phyloP scores from a whole-genome alignment of 2,113 vertebrate genomes.

The Pteropus alecto region DNA sequence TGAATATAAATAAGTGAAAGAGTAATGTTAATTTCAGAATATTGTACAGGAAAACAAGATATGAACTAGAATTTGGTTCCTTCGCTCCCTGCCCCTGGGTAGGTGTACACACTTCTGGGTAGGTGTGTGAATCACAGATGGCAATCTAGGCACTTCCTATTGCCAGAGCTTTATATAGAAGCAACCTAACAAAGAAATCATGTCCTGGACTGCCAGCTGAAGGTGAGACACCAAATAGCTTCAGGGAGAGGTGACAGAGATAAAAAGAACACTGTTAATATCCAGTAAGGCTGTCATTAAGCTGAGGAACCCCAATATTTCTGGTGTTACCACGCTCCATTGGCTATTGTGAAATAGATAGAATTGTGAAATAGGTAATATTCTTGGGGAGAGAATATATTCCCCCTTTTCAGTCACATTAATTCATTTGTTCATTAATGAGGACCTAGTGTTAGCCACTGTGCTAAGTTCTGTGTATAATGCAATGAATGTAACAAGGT shows the following conservation, averaged over 20 bases:
- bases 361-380: not conserved
- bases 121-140: constrained; percentile 54
- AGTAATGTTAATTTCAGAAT: not conserved
- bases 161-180: constrained; percentile 71
- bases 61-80: constrained; percentile 35
- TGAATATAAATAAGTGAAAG: constrained; percentile 14
- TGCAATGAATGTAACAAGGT: not conserved
- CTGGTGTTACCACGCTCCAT: not conserved
- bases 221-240: constrained; percentile 60
- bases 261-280: constrained; percentile 33
- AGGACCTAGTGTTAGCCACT: not conserved
- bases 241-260: not conserved
- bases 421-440: not conserved
- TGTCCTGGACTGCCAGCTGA: constrained; percentile 49
- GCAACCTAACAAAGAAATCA: constrained; percentile 63
- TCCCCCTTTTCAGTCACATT: not conserved
- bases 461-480: not conserved
- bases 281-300: constrained; percentile 19
- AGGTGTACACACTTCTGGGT: constrained; percentile 39
- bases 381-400: not conserved
- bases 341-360: not conserved
- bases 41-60: not conserved
- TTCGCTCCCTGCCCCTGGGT: constrained; percentile 44
- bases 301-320: not conserved
- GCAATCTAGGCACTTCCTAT: constrained; percentile 56